Evolutionary conservation across 2,888 invertebrate species (phyloP).

Genomic region (Salpingus planirostris): DNA sequence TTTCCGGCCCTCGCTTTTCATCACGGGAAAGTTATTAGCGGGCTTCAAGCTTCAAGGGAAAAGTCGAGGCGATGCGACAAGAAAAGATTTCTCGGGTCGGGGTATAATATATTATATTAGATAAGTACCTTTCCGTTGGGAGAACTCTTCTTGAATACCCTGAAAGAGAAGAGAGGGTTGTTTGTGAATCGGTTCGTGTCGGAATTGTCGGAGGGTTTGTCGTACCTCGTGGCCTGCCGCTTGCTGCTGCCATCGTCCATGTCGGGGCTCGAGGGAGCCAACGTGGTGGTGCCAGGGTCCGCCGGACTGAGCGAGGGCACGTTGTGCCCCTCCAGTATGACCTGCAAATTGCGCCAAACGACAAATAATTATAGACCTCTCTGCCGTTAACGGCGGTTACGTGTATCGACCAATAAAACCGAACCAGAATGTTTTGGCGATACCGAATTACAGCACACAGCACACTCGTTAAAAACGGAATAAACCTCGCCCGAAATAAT

Average conservation of each 20-base stretch:
- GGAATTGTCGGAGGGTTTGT: conserved; percentile 1
- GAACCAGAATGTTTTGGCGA: too few species aligned
- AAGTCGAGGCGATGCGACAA: too few species aligned
- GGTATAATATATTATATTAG: too few species aligned
- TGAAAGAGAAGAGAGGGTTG: conserved; percentile 35
- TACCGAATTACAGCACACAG: too few species aligned
- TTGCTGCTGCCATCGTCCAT: conserved; percentile 69
- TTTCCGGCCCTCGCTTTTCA: too few species aligned
- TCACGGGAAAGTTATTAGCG: too few species aligned
- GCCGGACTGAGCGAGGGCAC: conserved; percentile 27
- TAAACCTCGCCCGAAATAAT: not conserved
- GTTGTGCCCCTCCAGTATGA: conserved; percentile 34
- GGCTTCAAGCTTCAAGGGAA: too few species aligned
- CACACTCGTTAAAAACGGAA: too few species aligned
- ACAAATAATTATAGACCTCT: not conserved
- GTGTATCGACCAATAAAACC: too few species aligned
- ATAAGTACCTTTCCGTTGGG: conserved; percentile 81
- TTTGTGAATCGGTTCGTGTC: not conserved
- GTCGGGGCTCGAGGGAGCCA: conserved; percentile 45
- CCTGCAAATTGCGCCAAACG: conserved; percentile 16
- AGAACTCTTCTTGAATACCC: conserved; percentile 95
- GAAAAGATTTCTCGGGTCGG: too few species aligned
- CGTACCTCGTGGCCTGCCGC: conserved; percentile 58
- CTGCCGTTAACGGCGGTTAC: too few species aligned
- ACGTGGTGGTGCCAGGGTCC: conserved; percentile 25